These are phyloP conservation scores for Zygogramma bicolorata DNA, from an alignment of 2,888 invertebrate species.

Conservation along the genomic window DNA sequence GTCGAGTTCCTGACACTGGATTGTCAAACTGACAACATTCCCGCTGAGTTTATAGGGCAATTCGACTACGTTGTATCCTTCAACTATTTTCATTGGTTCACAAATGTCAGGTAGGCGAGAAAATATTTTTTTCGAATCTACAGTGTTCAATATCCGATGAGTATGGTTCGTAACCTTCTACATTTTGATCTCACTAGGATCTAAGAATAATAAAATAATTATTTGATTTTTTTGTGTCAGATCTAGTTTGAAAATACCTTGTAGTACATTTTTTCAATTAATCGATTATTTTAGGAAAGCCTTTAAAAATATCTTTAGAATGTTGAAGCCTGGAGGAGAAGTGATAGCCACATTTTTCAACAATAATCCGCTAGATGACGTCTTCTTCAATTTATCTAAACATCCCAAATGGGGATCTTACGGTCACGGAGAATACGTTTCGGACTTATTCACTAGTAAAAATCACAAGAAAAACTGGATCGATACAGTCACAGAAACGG, in stretches of 20 bases:
- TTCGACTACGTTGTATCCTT: background rate
- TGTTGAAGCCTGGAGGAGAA: conserved; percentile 20
- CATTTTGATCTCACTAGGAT: too few species aligned
- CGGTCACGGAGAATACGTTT: background rate
- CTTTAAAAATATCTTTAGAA: conserved; percentile 8
- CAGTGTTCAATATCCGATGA: too few species aligned
- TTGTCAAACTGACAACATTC: background rate
- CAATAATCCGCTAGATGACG: conserved; percentile 6
- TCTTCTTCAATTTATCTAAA: conserved; percentile 4
- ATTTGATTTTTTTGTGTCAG: too few species aligned
- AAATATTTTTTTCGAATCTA: background rate
- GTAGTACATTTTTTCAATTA: too few species aligned
- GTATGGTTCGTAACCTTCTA: too few species aligned
- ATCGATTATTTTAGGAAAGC: too few species aligned
- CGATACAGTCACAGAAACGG: background rate
- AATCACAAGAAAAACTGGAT: background rate
- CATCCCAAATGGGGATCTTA: conserved; percentile 13
- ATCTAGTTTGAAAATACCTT: too few species aligned
- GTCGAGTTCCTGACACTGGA: background rate
- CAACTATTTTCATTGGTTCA: background rate
- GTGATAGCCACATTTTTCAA: conserved; percentile 11
- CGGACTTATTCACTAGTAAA: background rate
- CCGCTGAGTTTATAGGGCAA: background rate
- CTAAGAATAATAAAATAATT: too few species aligned
- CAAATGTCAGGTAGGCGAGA: background rate